A percentile compares a stretch with the other conserved stretches of the same genome.
Conservation (phyloP, 2,113 vertebrate species). For the Lipotes vexillifer region DNA sequence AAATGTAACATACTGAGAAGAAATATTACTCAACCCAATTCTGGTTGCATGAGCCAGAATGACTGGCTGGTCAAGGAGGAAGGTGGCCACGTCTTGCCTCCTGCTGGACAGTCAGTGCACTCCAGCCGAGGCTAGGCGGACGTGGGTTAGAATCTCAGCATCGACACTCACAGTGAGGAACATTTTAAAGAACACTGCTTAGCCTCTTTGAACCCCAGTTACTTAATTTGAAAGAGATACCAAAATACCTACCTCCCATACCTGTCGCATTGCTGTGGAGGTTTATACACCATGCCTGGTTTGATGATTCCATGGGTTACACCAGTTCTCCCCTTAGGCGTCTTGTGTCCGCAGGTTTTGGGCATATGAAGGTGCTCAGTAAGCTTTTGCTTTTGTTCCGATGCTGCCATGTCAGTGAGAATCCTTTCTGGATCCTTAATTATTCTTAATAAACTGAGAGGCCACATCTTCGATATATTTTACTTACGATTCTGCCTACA, state of each 20-base stretch:
- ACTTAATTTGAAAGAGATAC: neutral
- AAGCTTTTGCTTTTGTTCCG: neutral
- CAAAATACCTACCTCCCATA: neutral
- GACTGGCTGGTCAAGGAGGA: neutral
- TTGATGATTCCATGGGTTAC: neutral
- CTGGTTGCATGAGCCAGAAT: neutral
- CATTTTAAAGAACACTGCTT: neutral
- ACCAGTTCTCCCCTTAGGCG: neutral
- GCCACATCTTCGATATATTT: neutral
- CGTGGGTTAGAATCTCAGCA: neutral
- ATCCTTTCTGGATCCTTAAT: neutral
- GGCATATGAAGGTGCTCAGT: neutral
- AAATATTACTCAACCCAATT: neutral
- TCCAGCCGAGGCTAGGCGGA: neutral
- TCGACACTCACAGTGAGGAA: neutral
- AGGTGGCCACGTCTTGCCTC: neutral
- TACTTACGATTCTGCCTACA: neutral
- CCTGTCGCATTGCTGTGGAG: neutral
- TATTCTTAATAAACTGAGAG: neutral
- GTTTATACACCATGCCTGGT: neutral
- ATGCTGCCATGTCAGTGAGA: neutral
- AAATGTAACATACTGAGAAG: neutral
- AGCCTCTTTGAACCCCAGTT: neutral
- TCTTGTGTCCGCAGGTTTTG: neutral
- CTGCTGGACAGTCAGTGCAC: neutral